These are phyloP conservation scores for Carpatolechia fugitivella DNA, from an alignment of 2,888 invertebrate genomes.

Conservation along the genomic window DNA sequence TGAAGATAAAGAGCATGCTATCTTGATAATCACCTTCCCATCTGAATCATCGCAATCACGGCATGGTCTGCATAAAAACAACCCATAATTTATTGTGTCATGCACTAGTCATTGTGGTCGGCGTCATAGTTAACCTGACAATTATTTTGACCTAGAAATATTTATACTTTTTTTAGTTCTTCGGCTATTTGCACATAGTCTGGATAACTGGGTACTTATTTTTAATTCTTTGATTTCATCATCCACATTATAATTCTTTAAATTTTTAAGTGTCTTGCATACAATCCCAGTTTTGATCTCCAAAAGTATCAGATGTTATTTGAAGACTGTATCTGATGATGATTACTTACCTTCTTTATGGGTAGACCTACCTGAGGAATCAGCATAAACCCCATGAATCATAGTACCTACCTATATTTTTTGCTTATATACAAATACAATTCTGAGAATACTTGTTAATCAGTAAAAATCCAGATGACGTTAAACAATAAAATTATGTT, in stretches of 20 bases:
- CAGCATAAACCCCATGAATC: too few species aligned
- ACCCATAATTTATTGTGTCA: conserved; percentile 8
- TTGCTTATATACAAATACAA: not conserved
- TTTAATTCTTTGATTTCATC: too few species aligned
- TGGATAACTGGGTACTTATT: too few species aligned
- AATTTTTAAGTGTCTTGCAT: too few species aligned
- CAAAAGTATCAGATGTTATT: too few species aligned
- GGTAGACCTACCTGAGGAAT: too few species aligned
- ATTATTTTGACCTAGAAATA: conserved; percentile 1
- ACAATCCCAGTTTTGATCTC: too few species aligned
- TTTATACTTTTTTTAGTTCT: not conserved
- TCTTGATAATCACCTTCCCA: conserved; percentile 24
- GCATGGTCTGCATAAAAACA: conserved; percentile 17
- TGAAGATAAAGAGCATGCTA: conserved; percentile 14
- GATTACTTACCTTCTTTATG: too few species aligned
- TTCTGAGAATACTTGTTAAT: conserved; percentile 2
- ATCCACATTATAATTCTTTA: too few species aligned
- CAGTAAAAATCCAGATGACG: conserved; percentile 25
- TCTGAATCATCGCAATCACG: conserved; percentile 26
- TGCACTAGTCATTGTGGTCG: not conserved
- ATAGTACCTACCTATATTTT: too few species aligned
- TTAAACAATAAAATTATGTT: conserved; percentile 2
- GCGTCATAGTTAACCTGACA: conserved; percentile 4
- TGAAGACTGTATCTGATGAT: too few species aligned
- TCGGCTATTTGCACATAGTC: too few species aligned